Evolutionary conservation across 2,888 invertebrate genomes (phyloP).

Genomic region (Lissocephala sabroskyi): DNA sequence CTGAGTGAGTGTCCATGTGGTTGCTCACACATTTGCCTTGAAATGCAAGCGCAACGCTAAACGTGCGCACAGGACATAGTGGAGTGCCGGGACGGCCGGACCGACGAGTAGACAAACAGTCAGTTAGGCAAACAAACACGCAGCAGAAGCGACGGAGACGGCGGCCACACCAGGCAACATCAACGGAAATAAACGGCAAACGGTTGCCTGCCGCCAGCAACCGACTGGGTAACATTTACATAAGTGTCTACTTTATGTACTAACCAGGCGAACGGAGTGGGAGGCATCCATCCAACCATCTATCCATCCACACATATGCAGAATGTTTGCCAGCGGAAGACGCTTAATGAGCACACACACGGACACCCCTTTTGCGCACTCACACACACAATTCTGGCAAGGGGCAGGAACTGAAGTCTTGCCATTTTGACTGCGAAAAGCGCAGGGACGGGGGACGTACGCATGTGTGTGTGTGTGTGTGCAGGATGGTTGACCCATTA

Average conservation of each 20-base stretch:
- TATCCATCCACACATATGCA: conserved; percentile 17
- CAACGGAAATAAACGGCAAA: neutral
- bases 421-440: conserved; percentile 3
- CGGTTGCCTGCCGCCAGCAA: conserved; percentile 12
- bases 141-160: conserved; percentile 24
- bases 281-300: neutral
- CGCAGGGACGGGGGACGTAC: neutral
- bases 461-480: conserved; percentile 10
- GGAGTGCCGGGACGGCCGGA: too few species aligned
- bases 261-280: conserved; percentile 15
- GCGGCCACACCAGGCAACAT: too few species aligned
- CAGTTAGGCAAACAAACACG: conserved; percentile 16
- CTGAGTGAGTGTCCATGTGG: neutral
- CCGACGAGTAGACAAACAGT: conserved; percentile 4
- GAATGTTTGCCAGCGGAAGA: conserved; percentile 48
- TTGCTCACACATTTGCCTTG: conserved; percentile 58
- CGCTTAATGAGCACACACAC: conserved; percentile 52
- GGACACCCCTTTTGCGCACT: conserved; percentile 6
- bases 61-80: conserved; percentile 63
- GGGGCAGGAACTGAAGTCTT: neutral
- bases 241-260: conserved; percentile 52
- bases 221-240: conserved; percentile 25
- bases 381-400: too few species aligned
- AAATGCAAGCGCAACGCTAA: conserved; percentile 59
- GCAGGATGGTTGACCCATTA: neutral